These are phyloP conservation scores for Atherinomorus stipes DNA, from an alignment of 2,113 vertebrate species.

Conservation along the genomic window DNA sequence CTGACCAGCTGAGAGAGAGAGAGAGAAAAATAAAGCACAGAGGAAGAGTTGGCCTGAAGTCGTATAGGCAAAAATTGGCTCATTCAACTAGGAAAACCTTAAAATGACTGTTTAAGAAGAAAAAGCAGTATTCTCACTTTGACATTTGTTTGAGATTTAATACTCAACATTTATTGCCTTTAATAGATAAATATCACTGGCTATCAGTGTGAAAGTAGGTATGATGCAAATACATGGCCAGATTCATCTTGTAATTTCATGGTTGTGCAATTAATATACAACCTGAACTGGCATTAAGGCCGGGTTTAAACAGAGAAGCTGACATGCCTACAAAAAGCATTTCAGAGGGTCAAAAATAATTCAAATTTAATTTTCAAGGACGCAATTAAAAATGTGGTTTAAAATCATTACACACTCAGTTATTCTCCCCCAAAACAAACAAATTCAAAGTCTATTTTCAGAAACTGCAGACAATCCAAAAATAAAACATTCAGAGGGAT, in stretches of 20 bases:
- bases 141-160: not conserved
- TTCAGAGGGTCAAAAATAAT: not conserved
- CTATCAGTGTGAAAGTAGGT: not conserved
- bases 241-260: conserved; percentile 4
- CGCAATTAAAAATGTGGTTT: not conserved
- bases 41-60: conserved; percentile 4
- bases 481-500: conserved; percentile 4
- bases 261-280: conserved; percentile 1
- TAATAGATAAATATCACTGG: not conserved
- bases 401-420: not conserved
- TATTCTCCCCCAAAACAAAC: not conserved
- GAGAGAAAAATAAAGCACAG: conserved; percentile 37
- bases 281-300: not conserved
- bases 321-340: not conserved
- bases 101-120: not conserved
- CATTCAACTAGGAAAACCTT: conserved; percentile 2
- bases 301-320: not conserved
- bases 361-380: not conserved
- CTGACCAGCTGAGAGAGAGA: conserved; percentile 91
- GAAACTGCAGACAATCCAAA: conserved; percentile 28
- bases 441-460: not conserved
- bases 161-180: not conserved
- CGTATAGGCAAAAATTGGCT: conserved; percentile 1
- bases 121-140: not conserved
- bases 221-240: not conserved